Conservation (phyloP, 2,888 invertebrate genomes). For the Arctia plantaginis region DNA sequence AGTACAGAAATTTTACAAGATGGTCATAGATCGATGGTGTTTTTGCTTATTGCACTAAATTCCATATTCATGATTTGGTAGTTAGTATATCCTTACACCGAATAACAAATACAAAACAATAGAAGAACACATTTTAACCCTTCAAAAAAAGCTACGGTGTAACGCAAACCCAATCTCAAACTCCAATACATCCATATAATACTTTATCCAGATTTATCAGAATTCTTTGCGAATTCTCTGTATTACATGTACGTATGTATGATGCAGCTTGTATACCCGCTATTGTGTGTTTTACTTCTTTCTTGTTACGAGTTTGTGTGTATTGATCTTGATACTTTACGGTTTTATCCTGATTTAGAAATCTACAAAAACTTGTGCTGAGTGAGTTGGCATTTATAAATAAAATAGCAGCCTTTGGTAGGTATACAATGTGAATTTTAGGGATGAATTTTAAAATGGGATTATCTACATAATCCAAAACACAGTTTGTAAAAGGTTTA, state of each 20-base stretch:
- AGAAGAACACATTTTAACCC: not conserved
- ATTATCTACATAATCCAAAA: too few relatives aligned
- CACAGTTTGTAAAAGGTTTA: too few relatives aligned
- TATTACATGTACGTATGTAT: constrained; percentile 15
- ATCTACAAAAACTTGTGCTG: not conserved
- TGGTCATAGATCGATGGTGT: too few relatives aligned
- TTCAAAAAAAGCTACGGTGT: constrained; percentile 23
- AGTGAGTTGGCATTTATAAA: not conserved
- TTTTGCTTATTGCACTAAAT: too few relatives aligned
- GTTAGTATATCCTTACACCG: not conserved
- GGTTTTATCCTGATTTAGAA: constrained; percentile 1
- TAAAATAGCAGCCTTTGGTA: not conserved
- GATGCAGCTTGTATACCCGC: constrained; percentile 5
- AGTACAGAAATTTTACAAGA: too few relatives aligned
- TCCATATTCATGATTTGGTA: too few relatives aligned
- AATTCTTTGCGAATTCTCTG: constrained; percentile 24
- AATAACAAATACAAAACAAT: not conserved
- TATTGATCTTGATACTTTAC: constrained; percentile 9
- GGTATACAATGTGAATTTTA: not conserved
- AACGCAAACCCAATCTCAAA: constrained; percentile 9
- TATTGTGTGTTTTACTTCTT: constrained; percentile 12
- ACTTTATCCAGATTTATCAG: constrained; percentile 44
- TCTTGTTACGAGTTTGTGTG: constrained; percentile 14
- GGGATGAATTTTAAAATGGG: not conserved
- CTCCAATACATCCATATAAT: constrained; percentile 26